Percentiles rank a stretch among this genome's conserved stretches.
Evolutionary conservation across 2,797 vertebrate genomes (phyloP).

Genomic region (Tragopan temminckii): DNA sequence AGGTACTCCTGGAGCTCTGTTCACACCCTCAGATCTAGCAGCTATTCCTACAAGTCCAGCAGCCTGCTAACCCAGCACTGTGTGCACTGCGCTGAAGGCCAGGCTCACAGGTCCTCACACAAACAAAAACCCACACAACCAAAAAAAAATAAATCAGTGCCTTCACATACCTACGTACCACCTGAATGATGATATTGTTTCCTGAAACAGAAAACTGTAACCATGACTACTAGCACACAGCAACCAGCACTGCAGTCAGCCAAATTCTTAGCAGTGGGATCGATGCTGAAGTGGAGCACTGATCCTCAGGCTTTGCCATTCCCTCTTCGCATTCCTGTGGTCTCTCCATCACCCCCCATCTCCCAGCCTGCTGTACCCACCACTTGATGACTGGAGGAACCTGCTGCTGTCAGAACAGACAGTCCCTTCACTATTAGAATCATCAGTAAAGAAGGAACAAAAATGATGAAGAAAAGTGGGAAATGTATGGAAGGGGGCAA

Average conservation of each 20-base stretch:
- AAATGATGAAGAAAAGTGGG: conserved; percentile 44
- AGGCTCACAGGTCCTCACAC: background rate
- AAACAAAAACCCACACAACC: background rate
- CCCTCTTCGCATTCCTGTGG: background rate
- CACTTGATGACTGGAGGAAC: conserved; percentile 23
- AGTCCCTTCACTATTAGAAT: background rate
- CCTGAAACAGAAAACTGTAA: background rate
- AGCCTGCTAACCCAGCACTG: background rate
- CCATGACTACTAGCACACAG: background rate
- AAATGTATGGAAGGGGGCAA: conserved; percentile 33
- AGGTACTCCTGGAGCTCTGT: background rate
- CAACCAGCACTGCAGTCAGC: background rate
- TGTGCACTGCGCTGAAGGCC: background rate
- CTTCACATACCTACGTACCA: background rate
- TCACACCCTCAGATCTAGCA: background rate
- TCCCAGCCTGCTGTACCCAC: background rate
- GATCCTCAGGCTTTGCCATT: background rate
- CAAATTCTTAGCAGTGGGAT: background rate
- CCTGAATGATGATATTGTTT: background rate
- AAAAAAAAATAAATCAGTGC: background rate
- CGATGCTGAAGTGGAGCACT: background rate
- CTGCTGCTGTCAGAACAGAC: background rate
- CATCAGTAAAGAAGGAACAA: conserved; percentile 21
- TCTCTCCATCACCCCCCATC: background rate
- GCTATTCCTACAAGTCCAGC: background rate